Evolutionary conservation across 2,888 invertebrate genomes (phyloP), one percentile per base, ranked within the genome.

Genomic region (Drosophila neotestacea): DNA sequence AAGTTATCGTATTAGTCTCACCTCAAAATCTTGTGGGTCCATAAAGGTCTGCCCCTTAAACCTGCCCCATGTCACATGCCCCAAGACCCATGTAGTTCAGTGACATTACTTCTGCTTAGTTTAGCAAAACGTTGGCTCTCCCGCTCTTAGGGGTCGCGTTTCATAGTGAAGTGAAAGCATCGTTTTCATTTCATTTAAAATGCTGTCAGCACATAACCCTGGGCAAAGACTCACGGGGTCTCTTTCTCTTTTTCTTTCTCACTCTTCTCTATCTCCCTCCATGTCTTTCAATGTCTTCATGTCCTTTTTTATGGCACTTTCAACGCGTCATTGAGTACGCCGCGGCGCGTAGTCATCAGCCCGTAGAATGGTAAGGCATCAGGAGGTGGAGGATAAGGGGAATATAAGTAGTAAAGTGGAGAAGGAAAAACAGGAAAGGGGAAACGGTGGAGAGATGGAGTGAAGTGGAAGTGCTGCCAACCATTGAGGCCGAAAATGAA

Each of bases 271-370:
- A 13, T 27, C 11, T n/a, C 28, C 22, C 2, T 36, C 48, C 30
- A 46, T 60, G 16, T 55, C 67, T 56, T 38, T 58, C 63, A 66
- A 82, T 76, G 82, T 87, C 84, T 88, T 88, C 77, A 80, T 86
- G 86, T 82, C 81, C 79, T 78, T 81, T 80, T 86, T 85, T 85
- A 88, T 86, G 84, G 88, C 90, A 86, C 81, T 78, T 86, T 88
- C 90, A 83, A 89, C 89, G 86, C 90, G 82, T 86, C 90, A 89
- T 88, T 88, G 90, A 89, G 82, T 87, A 77, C 70, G 90, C 87
- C 76, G 85, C 82, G 89, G 80, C 79, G 83, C 86, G 73, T 77
- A 87, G 74, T 81, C 88, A 84, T 83, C 89, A 84, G 68, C 54
- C 74, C 66, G 72, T 63, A 55, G 65, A 42, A 59, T 32, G 56